Conservation (phyloP, 1,140 invertebrate genomes). For the Aphelenchoides fujianensis region DNA sequence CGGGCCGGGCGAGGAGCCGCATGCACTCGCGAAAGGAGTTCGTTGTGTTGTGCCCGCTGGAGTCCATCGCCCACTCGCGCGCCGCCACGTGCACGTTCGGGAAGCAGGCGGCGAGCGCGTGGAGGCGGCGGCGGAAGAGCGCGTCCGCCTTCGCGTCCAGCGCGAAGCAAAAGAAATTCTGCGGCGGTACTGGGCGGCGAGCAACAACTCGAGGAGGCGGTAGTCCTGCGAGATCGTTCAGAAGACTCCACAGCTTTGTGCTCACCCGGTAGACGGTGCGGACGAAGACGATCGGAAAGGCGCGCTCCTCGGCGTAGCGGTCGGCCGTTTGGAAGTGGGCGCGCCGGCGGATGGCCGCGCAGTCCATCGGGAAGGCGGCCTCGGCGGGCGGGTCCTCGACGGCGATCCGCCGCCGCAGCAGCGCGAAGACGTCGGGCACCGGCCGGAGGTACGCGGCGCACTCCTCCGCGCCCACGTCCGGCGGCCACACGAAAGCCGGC, state of each 20-base stretch:
- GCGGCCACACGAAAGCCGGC: no score
- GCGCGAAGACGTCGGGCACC: no score
- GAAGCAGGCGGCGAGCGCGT: constrained; percentile 38
- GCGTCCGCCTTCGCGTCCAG: constrained; percentile 29
- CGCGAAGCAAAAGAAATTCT: constrained; percentile 49
- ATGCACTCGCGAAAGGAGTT: constrained; percentile 25
- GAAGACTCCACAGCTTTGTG: neutral
- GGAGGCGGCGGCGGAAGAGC: constrained; percentile 27
- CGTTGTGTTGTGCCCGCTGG: neutral
- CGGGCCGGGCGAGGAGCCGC: neutral
- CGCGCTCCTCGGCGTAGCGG: constrained; percentile 27
- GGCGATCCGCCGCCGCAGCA: no score
- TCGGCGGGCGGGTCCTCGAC: neutral
- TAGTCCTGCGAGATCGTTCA: constrained; percentile 31
- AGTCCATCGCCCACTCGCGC: constrained; percentile 3
- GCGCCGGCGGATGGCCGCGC: constrained; percentile 30
- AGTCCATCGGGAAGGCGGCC: constrained; percentile 32
- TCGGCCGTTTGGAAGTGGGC: constrained; percentile 27
- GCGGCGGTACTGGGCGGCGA: constrained; percentile 46
- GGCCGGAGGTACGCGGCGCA: no score
- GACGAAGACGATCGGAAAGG: constrained; percentile 47
- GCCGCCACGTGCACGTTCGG: constrained; percentile 39
- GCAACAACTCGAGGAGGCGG: constrained; percentile 38
- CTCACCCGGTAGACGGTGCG: constrained; percentile 41
- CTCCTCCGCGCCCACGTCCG: no score